These are phyloP conservation scores for Eristalinus aeneus DNA, from an alignment of 2,888 invertebrate species.

Conservation along the genomic window DNA sequence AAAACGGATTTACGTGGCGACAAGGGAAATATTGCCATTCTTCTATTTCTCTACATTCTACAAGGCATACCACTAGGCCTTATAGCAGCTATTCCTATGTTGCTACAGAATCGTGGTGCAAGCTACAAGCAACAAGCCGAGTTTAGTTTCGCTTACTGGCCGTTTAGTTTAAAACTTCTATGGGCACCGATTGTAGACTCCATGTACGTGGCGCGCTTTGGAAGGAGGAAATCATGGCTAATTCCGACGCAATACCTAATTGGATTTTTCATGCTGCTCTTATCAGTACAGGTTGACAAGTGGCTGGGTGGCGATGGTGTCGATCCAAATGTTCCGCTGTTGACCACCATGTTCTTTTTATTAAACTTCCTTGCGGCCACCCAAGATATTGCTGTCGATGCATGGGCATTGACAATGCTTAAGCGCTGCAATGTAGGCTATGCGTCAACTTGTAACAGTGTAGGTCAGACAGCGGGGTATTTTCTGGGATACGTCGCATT, in stretches of 20 bases:
- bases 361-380: conserved; percentile 98
- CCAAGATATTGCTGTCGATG: conserved; percentile 99
- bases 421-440: conserved; percentile 98
- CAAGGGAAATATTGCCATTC: conserved; percentile 89
- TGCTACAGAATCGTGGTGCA: conserved; percentile 94
- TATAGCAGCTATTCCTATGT: conserved; percentile 96
- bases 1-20: conserved; percentile 86
- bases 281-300: conserved; percentile 88
- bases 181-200: conserved; percentile 99
- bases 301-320: conserved; percentile 86
- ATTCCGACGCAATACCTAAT: conserved; percentile 96
- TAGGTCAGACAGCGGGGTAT: conserved; percentile 98
- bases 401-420: conserved; percentile 99
- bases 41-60: conserved; percentile 95
- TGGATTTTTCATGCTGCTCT: conserved; percentile 92
- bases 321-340: conserved; percentile 86
- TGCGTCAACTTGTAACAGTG: conserved; percentile 99
- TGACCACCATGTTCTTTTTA: conserved; percentile 93
- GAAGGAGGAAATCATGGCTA: conserved; percentile 96
- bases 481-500: conserved; percentile 98
- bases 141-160: conserved; percentile 97
- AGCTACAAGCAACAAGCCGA: conserved; percentile 97
- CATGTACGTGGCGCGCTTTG: conserved; percentile 90
- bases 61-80: conserved; percentile 98
- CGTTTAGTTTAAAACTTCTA: conserved; percentile 94